Evolutionary conservation across 2,113 vertebrate genomes (phyloP), one percentile per base, ranked within the genome.

Genomic region (Periophthalmus modestus): DNA sequence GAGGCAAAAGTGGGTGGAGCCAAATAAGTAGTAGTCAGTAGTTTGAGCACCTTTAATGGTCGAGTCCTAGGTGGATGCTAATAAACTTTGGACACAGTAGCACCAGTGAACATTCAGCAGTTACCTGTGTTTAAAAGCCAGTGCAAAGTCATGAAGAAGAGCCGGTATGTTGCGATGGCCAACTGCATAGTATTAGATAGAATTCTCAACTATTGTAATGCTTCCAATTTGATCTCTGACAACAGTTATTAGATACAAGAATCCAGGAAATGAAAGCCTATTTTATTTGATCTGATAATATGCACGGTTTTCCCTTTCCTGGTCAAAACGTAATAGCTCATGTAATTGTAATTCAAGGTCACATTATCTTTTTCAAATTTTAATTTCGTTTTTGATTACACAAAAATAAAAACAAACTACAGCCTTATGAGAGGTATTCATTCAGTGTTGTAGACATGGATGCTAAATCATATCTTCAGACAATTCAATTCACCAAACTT

Each of bases 401-500:
- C 24, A 59, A 2, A 28, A 33, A 28, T 11, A 7, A 33, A 34
- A 24, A 28, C 59, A 9, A 18, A 34, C 28, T 34, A 34, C 9
- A 7, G 9, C 7, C 19, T n/a, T 55, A 55, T n/a, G n/a, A 21
- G 18, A 7, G 7, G 7, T 55, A 62, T 34, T 62, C 6, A 33
- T 34, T 62, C 28, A 34, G 15, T 18, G 18, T n/a, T 65, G 34
- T 19, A 43, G 34, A 39, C 62, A 62, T 9, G 28, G 0, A 62
- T 43, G 34, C 3, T 65, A 36, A 65, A 39, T 65, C 19, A 21
- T 65, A n/a, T 39, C 34, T 65, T 39, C 15, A 39, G 62, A 65
- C 33, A 39, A 65, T 65, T 39, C 62, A 36, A 65, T 39, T 65
- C 16, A 12, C 18, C 18, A 65, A 65, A 65, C 34, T 65, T n/a